phyloP scores from a whole-genome alignment of 2,888 invertebrate species.

The Tipula unca region DNA sequence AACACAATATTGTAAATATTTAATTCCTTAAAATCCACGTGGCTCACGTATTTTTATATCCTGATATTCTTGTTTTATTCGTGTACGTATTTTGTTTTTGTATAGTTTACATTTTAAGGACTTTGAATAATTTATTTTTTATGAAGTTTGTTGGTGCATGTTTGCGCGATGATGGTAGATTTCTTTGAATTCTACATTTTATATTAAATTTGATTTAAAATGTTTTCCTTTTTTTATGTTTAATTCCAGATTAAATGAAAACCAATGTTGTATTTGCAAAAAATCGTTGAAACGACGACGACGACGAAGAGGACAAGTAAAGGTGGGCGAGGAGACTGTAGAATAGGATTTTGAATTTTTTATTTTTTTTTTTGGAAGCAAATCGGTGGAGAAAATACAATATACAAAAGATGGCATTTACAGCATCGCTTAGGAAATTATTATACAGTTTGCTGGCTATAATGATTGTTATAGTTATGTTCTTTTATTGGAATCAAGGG shows the following conservation, averaged over 20 bases:
- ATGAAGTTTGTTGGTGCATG: neutral
- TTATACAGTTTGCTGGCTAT: slow-evolving; percentile 48
- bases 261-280: neutral
- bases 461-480: slow-evolving; percentile 48
- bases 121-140: neutral
- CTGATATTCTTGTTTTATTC: neutral
- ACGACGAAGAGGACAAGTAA: neutral
- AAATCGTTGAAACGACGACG: neutral
- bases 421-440: slow-evolving; percentile 47
- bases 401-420: slow-evolving; percentile 38
- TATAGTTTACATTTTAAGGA: neutral
- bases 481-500: slow-evolving; percentile 49
- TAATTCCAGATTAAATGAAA: neutral
- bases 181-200: neutral
- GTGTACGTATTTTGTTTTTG: neutral
- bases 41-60: neutral
- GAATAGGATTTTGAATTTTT: neutral
- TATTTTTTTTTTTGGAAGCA: neutral
- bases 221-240: neutral
- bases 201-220: neutral
- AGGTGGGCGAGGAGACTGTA: neutral
- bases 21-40: neutral
- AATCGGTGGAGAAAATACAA: neutral
- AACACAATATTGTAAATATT: neutral
- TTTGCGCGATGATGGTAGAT: neutral